Evolutionary conservation across 2,113 vertebrate species (phyloP).

Genomic region (Caloenas nicobarica): DNA sequence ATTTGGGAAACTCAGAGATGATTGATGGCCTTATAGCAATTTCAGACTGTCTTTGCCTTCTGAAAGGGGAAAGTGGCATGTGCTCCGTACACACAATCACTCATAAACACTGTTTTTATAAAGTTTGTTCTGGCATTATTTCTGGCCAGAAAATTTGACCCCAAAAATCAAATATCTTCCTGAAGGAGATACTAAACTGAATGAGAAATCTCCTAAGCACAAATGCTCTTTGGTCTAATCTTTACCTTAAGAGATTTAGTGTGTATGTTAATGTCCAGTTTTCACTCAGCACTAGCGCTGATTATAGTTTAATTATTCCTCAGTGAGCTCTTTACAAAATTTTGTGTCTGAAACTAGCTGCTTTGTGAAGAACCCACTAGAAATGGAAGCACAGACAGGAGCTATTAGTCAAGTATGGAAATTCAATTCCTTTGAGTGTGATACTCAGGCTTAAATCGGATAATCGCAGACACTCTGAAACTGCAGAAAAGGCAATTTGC

Average conservation of each 20-base stretch:
- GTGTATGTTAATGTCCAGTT: neutral
- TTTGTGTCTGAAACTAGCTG: neutral
- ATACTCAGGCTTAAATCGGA: neutral
- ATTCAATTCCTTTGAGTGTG: neutral
- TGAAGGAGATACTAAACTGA: neutral
- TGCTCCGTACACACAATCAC: neutral
- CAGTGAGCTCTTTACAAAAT: neutral
- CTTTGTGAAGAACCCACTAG: neutral
- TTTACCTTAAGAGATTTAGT: neutral
- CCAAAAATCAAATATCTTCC: neutral
- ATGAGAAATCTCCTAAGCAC: neutral
- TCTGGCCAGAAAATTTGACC: neutral
- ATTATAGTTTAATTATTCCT: neutral
- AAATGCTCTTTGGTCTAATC: neutral
- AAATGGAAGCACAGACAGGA: neutral
- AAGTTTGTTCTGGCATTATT: neutral
- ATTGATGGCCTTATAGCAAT: neutral
- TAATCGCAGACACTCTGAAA: constrained; percentile 1
- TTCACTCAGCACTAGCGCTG: accelerated
- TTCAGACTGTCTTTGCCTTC: neutral
- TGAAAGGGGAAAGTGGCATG: neutral
- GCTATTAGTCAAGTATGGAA: constrained; percentile 34
- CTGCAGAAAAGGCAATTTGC: constrained; percentile 35
- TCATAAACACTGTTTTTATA: neutral
- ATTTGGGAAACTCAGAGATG: neutral